phyloP scores from a whole-genome alignment of 2,797 vertebrate genomes.

The Ficedula albicollis region DNA sequence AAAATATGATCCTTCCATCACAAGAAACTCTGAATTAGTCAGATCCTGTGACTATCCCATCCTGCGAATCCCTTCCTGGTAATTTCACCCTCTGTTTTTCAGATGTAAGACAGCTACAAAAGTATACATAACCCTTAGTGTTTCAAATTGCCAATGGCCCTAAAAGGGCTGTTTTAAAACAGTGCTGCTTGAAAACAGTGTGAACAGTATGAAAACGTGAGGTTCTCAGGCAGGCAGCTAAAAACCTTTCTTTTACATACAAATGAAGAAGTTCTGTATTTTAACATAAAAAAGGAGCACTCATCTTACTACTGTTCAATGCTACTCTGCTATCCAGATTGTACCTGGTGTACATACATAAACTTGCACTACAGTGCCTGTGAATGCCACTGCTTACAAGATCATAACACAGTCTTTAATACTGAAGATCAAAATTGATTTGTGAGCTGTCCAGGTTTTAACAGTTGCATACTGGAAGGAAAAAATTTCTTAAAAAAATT shows the following conservation, averaged over 20 bases:
- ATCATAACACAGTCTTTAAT: background rate
- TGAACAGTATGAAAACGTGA: no score
- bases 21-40: background rate
- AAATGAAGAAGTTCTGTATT: background rate
- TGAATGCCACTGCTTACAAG: background rate
- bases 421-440: background rate
- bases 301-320: background rate
- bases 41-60: background rate
- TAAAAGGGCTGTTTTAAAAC: background rate
- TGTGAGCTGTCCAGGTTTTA: background rate
- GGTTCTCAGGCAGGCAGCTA: background rate
- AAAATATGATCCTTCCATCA: background rate
- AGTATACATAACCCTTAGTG: background rate
- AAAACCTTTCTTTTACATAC: background rate
- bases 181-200: background rate
- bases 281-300: background rate
- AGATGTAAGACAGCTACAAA: background rate
- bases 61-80: background rate
- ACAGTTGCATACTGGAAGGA: background rate
- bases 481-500: background rate
- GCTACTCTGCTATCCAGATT: background rate
- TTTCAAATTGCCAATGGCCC: background rate
- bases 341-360: accelerated
- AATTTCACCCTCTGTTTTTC: background rate
- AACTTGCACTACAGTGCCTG: background rate